phyloP scores from a whole-genome alignment of 2,113 vertebrate species.

The Zapus hudsonius region DNA sequence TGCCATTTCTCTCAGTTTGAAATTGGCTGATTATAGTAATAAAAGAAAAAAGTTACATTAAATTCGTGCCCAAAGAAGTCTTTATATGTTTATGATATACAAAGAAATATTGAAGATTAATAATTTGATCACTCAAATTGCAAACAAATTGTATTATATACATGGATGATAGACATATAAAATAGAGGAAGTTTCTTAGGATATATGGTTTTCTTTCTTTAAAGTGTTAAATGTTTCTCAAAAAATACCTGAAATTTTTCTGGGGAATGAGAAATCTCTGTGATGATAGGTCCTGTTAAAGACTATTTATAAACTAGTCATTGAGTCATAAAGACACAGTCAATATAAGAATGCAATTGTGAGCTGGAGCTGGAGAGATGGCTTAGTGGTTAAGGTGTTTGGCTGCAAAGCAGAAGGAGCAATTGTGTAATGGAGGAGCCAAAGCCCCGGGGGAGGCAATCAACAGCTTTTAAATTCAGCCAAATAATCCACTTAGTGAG shows the following conservation, averaged over 20 bases:
- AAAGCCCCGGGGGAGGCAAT: no score
- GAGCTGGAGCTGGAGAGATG: no score
- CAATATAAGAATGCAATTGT: neutral
- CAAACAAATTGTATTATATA: neutral
- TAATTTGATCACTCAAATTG: neutral
- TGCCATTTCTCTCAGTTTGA: neutral
- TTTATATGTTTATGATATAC: neutral
- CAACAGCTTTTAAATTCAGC: no score
- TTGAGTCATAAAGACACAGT: neutral
- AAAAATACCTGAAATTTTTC: neutral
- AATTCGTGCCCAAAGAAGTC: neutral
- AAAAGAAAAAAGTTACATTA: neutral
- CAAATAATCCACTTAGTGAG: no score
- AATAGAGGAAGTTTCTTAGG: neutral
- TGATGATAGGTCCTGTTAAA: neutral
- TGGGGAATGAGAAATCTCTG: neutral
- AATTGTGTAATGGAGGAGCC: no score
- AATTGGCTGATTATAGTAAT: neutral
- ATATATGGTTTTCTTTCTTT: neutral
- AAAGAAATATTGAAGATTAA: neutral
- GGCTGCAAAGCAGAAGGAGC: no score
- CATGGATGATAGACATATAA: no score
- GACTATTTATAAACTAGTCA: neutral
- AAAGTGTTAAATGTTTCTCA: neutral
- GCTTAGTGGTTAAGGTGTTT: no score